phyloP scores from a whole-genome alignment of 2,888 invertebrate species.

The Sturmia bella region DNA sequence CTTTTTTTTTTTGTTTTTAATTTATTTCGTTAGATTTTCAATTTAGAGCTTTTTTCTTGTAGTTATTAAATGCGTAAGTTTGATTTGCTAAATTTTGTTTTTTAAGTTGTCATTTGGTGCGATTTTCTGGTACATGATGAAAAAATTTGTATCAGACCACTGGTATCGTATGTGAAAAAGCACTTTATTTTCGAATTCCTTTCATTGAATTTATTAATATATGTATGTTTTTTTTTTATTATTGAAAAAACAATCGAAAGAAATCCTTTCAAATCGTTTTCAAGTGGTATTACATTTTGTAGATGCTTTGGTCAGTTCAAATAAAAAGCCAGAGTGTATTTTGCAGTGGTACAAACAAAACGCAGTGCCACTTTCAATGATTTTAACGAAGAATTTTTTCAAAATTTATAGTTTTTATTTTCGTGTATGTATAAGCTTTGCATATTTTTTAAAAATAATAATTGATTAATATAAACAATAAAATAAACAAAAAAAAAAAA shows the following conservation, averaged over 20 bases:
- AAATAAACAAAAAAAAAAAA: conserved; percentile 3
- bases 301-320: conserved; percentile 38
- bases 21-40: conserved; percentile 34
- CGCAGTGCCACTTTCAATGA: conserved; percentile 67
- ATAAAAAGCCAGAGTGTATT: conserved; percentile 37
- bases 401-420: conserved; percentile 22
- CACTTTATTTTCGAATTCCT: conserved; percentile 75
- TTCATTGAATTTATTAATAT: conserved; percentile 68
- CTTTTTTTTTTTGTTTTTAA: conserved; percentile 20
- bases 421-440: conserved; percentile 57
- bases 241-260: conserved; percentile 66
- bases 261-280: conserved; percentile 65
- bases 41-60: conserved; percentile 37
- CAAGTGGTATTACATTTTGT: conserved; percentile 69
- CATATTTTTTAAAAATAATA: conserved; percentile 49
- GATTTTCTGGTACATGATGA: conserved; percentile 82
- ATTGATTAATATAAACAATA: conserved; percentile 11
- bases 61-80: conserved; percentile 42
- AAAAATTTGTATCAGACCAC: conserved; percentile 82
- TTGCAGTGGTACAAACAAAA: conserved; percentile 60
- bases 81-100: conserved; percentile 40
- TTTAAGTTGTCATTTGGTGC: conserved; percentile 74
- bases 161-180: conserved; percentile 83
- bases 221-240: conserved; percentile 35
- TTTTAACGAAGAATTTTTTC: conserved; percentile 51